These are phyloP conservation scores for Centruroides sculpturatus DNA, from an alignment of 1,140 invertebrate genomes.

Conservation along the genomic window DNA sequence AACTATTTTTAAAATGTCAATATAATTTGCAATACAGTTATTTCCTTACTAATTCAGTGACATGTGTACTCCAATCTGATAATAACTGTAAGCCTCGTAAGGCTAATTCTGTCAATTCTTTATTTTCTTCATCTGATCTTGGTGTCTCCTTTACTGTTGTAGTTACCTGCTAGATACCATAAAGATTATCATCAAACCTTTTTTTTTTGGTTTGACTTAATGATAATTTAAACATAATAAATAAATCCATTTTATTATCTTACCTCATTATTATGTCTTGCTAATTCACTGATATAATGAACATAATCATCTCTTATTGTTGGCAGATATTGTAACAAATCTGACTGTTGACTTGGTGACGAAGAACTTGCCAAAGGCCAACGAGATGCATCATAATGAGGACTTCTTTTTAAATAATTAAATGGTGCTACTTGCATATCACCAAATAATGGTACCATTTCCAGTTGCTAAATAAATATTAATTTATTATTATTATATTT, in stretches of 20 bases:
- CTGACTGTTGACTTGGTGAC: conserved; percentile 76
- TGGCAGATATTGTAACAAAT: conserved; percentile 89
- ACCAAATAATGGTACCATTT: conserved; percentile 96
- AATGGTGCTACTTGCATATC: conserved; percentile 99
- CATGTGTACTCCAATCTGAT: conserved; percentile 92
- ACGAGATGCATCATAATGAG: conserved; percentile 79
- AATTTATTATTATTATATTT: too few species aligned
- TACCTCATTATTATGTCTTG: conserved; percentile 85
- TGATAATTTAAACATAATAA: neutral
- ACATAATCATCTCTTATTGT: conserved; percentile 93
- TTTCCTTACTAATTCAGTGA: conserved; percentile 63
- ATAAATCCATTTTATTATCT: conserved; percentile 2
- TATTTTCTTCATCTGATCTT: conserved; percentile 81
- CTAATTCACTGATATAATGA: conserved; percentile 91
- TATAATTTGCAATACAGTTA: neutral
- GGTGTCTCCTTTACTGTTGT: conserved; percentile 82
- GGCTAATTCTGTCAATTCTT: conserved; percentile 79
- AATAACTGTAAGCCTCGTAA: conserved; percentile 81
- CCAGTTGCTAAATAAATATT: conserved; percentile 43
- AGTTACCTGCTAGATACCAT: conserved; percentile 34
- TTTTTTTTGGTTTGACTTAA: neutral
- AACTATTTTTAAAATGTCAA: neutral
- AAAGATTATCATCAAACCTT: neutral
- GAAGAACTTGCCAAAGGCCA: conserved; percentile 79
- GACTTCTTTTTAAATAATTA: conserved; percentile 90